These are phyloP conservation scores for Pseudanteris insignis DNA, from an alignment of 2,888 invertebrate genomes.

Conservation along the genomic window DNA sequence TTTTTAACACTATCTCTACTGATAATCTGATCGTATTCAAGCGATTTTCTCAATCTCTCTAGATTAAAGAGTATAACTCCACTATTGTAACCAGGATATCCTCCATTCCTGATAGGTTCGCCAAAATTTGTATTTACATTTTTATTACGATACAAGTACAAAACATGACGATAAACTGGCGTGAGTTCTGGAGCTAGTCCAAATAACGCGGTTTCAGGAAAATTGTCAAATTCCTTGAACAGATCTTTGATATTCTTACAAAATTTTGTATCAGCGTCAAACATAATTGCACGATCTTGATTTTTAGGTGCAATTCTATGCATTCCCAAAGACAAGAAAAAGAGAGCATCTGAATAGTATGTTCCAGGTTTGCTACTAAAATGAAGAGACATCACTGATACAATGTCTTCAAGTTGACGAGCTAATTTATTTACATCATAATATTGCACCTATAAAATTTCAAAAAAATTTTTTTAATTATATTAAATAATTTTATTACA, in stretches of 20 bases:
- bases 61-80: slow-evolving; percentile 80
- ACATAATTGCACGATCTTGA: slow-evolving; percentile 73
- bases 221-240: slow-evolving; percentile 74
- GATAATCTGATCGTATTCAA: slow-evolving; percentile 71
- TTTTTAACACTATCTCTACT: slow-evolving; percentile 68
- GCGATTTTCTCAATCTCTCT: slow-evolving; percentile 73
- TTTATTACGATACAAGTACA: slow-evolving; percentile 74
- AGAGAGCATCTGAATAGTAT: slow-evolving; percentile 82
- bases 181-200: slow-evolving; percentile 79
- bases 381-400: slow-evolving; percentile 74
- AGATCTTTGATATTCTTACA: slow-evolving; percentile 74
- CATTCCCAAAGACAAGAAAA: slow-evolving; percentile 79
- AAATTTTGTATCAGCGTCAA: slow-evolving; percentile 83
- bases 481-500: too few relatives aligned
- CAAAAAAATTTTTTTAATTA: too few relatives aligned
- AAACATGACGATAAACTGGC: slow-evolving; percentile 81
- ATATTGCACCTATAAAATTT: slow-evolving; percentile 66
- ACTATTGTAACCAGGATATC: slow-evolving; percentile 83
- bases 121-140: slow-evolving; percentile 74
- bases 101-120: slow-evolving; percentile 67
- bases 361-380: slow-evolving; percentile 78
- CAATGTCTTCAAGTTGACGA: slow-evolving; percentile 71
- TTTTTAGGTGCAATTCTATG: slow-evolving; percentile 74
- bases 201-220: slow-evolving; percentile 73
- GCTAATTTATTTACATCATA: slow-evolving; percentile 74